phyloP scores from a whole-genome alignment of 2,113 vertebrate species.

The Sturnira hondurensis region DNA sequence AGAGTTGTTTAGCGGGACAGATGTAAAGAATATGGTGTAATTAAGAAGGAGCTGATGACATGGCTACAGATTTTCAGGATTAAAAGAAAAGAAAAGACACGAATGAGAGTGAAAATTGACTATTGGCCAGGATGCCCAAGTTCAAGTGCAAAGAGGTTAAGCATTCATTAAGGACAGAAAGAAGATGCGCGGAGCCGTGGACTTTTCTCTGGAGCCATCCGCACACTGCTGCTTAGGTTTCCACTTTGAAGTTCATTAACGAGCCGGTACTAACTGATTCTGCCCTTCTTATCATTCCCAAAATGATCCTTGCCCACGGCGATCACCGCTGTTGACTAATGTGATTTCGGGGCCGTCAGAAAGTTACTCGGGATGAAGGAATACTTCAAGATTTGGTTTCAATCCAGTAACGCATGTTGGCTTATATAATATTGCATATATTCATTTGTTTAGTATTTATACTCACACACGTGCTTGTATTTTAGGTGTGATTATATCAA shows the following conservation, averaged over 20 bases:
- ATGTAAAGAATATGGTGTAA: conserved; percentile 98
- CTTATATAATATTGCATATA: not conserved
- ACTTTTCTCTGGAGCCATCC: conserved; percentile 73
- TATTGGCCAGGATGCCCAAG: conserved; percentile 69
- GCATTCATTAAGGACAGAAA: conserved; percentile 61
- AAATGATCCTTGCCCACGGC: conserved; percentile 55
- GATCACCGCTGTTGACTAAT: not conserved
- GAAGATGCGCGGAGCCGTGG: conserved; percentile 18
- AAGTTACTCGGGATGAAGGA: conserved; percentile 4
- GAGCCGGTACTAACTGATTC: conserved; percentile 74
- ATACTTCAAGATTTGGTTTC: conserved; percentile 11
- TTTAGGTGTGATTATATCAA: not conserved
- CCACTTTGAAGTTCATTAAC: conserved; percentile 83
- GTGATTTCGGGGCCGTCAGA: conserved; percentile 33
- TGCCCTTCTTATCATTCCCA: conserved; percentile 59
- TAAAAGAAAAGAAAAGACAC: conserved; percentile 58
- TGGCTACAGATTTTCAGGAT: conserved; percentile 85
- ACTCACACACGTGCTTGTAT: not conserved
- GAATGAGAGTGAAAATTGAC: conserved; percentile 70
- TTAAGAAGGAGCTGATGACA: conserved; percentile 91
- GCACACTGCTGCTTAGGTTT: conserved; percentile 66
- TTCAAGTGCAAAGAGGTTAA: conserved; percentile 74
- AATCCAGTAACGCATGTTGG: not conserved
- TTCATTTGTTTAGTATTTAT: not conserved
- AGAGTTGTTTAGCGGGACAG: conserved; percentile 99